Base-by-base conservation (phyloP, 2,888 invertebrate species). In the Hedychridium roseum region DNA sequence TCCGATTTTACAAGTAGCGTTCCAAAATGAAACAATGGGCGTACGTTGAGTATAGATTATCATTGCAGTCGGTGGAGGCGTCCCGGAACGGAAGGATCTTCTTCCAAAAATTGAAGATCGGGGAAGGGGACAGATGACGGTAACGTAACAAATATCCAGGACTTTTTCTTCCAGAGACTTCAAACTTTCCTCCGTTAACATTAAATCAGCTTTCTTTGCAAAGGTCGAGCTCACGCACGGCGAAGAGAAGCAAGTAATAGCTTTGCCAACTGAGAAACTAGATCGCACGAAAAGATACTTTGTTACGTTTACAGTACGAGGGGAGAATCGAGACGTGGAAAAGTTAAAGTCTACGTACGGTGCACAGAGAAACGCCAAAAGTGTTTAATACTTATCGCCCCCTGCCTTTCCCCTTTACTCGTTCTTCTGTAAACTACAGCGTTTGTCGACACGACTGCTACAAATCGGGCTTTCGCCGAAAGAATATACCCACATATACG, bases 211-310 rank as follows among this genome's bases (percentile, higher is more conserved):
- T n/a, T 32, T 18, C 43, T 37, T 47, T 15, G 34, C 35, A 20
- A 48, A 78, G 32, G 82, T 94, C 57, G 92, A 94, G 79, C 85
- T 94, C 42, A 90, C 89, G 43, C 91, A 92, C 67, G 93, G 93
- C 30, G 86, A 87, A 43, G 91, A 91, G 71, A 90, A 90, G 73
- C 92, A 92, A 78, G 84, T 94, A 59, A 93, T 94, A 73, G 89
- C 92, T 66, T 83, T 94, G 77, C 94, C 94, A 41, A 89, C 93
- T 14, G 92, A 94, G 71, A 88, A 87, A 74, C 80, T 94, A 67
- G 93, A 94, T 77, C 91, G 90, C 73, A 92, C 90, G 75, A 94
- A 94, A 80, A 85, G 92, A 73, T 95, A 94, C 80, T 94, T 92
- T 78, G 94, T 95, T 50, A 94, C 94, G 38, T 94, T 95, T 74